Evolutionary conservation across 30 jellyfish, hydroid and myxozoan genomes (phyloP), one percentile per base, ranked within the genome.

Genomic region (Pseudorhiza aurosa): DNA sequence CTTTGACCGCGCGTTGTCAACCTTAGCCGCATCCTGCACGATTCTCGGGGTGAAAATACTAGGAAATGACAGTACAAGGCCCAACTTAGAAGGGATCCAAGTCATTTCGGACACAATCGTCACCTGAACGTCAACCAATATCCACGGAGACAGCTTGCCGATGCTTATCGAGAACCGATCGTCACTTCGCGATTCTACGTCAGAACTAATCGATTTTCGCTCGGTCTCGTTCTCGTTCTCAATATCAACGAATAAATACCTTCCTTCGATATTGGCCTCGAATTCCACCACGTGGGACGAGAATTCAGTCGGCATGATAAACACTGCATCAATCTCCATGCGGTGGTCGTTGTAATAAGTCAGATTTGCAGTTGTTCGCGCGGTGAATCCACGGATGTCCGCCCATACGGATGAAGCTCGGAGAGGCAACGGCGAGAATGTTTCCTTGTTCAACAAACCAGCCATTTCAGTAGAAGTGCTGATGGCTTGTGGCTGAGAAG

Each of bases 131-230:
- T 94, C 96, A 47, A 94, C 72, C 25, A 87, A 39, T 0, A 79
- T 84, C 99, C 96, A 82, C 1, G 99, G 99, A 39, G 97, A 51
- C 14, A 94, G 87, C 44, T 84, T 87, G 1, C 99, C 99, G 72
- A 94, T 83, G 32, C 92, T 37, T 21, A 87, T 69, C 75, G 83
- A 72, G 50, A 87, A 94, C n/a, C 19, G 12, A 32, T 81, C 96
- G 73, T 83, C 96, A 19, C 65, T 78, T 22, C 89, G 82, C 29
- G 57, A 65, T 19, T 87, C 96, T 26, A 19, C 39, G 44, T 65
- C 94, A 68, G 14, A 77, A 42, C 72, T 45, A 21, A 83, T 72
- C 21, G 62, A 28, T 56, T 74, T 82, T 26, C 40, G 62, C 11
- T 69, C 82, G 14, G 84, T 24, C 12, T 82, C 99, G n/a, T 46